Percentiles rank a stretch among this genome's conserved stretches.
Evolutionary conservation across 35 echinoderm and acorn worm genomes (phyloP).

Genomic region (Nesometra sesokonis): DNA sequence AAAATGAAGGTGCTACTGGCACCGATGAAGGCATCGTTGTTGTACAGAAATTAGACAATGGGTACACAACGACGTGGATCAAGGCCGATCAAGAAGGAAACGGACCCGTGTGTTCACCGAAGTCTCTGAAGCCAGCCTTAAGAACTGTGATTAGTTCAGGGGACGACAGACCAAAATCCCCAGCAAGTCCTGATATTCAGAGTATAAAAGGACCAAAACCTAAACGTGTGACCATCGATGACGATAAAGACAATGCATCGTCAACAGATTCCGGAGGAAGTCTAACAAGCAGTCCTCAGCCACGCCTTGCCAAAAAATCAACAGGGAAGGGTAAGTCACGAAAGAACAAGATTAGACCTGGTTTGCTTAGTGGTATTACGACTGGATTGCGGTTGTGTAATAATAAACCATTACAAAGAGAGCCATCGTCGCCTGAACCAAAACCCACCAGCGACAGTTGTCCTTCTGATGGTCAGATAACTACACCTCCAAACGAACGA

Average conservation of each 20-base stretch:
- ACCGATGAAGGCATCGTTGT: background rate
- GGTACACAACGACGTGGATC: conserved; percentile 1
- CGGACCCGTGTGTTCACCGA: background rate
- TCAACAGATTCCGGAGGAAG: conserved; percentile 4
- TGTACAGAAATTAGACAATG: conserved; percentile 10
- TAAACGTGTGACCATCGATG: background rate
- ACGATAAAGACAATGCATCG: background rate
- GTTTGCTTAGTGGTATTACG: background rate
- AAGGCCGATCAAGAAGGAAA: background rate
- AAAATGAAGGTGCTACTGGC: background rate
- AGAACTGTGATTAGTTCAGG: background rate
- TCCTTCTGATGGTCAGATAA: background rate
- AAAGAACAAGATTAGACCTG: background rate
- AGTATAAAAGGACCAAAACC: background rate
- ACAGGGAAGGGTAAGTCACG: background rate
- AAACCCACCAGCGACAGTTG: background rate
- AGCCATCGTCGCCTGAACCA: background rate
- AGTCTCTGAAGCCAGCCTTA: background rate
- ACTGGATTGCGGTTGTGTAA: background rate
- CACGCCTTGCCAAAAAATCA: background rate
- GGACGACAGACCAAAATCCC: background rate
- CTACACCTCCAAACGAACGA: background rate
- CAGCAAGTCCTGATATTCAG: background rate
- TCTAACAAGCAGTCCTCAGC: background rate
- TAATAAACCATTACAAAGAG: background rate